A percentile compares a stretch with the other conserved stretches of the same genome.
Conservation (phyloP, 2,797 vertebrate genomes). For the Ambastaia sidthimunki region DNA sequence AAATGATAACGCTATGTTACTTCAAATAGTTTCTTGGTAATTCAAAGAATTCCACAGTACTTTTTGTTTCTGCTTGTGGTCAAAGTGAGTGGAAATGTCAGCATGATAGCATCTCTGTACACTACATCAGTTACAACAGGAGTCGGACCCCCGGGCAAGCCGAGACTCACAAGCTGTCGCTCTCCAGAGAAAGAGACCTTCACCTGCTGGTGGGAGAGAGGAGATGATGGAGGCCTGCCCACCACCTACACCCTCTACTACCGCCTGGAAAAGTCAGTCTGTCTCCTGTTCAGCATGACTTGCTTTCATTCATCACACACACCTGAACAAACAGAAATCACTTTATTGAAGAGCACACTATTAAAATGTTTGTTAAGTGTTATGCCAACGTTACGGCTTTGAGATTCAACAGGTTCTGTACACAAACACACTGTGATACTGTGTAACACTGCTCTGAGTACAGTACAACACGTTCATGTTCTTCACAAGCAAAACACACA, state of each 20-base stretch:
- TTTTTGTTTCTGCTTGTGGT: no score
- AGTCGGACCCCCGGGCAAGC: constrained; percentile 80
- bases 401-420: constrained; percentile 2
- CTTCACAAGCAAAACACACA: not conserved
- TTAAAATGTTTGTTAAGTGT: constrained; percentile 7
- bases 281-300: not conserved
- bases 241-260: constrained; percentile 88
- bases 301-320: not conserved
- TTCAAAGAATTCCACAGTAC: not conserved
- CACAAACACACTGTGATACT: constrained; percentile 14
- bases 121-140: constrained; percentile 58
- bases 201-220: constrained; percentile 93
- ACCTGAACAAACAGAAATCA: not conserved
- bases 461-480: not conserved
- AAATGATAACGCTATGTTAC: no score
- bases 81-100: not conserved
- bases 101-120: not conserved
- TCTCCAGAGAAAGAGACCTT: constrained; percentile 95
- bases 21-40: no score
- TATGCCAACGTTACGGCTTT: constrained; percentile 20
- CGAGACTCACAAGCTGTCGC: constrained; percentile 81
- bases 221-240: constrained; percentile 82
- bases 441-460: not conserved
- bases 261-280: constrained; percentile 85
- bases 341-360: not conserved